These are phyloP conservation scores for Spatula versicolor DNA, from an alignment of 2,797 vertebrate species.

Conservation along the genomic window DNA sequence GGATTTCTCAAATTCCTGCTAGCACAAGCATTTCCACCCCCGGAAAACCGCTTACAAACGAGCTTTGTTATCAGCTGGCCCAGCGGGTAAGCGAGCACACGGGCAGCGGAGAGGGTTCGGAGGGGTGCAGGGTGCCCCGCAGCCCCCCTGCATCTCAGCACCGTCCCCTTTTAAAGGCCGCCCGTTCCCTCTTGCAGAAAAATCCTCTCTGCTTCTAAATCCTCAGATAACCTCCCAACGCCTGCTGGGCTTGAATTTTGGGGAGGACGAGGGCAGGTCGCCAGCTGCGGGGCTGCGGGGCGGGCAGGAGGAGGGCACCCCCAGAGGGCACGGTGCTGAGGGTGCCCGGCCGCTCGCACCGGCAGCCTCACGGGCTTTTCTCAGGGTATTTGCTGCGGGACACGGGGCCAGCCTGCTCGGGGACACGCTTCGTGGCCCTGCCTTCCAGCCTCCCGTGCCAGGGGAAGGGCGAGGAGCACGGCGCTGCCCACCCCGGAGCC, in stretches of 20 bases:
- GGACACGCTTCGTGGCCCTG: not conserved
- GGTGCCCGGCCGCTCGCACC: no score
- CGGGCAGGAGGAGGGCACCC: no score
- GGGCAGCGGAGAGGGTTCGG: no score
- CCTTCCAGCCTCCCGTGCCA: not conserved
- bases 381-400: conserved; percentile 56
- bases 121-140: not conserved
- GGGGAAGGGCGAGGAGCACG: no score
- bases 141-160: not conserved
- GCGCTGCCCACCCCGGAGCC: not conserved
- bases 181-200: not conserved
- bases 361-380: not conserved
- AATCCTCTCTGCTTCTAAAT: not conserved
- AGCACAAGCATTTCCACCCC: not conserved
- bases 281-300: no score
- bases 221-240: not conserved
- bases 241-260: not conserved
- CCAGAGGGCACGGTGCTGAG: no score
- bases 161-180: not conserved
- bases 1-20: not conserved
- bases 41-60: not conserved
- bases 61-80: not conserved
- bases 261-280: no score
- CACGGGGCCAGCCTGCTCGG: not conserved
- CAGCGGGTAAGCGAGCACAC: not conserved